phyloP scores from a whole-genome alignment of 2,888 invertebrate genomes.

The Scaptomyza caliginosa region DNA sequence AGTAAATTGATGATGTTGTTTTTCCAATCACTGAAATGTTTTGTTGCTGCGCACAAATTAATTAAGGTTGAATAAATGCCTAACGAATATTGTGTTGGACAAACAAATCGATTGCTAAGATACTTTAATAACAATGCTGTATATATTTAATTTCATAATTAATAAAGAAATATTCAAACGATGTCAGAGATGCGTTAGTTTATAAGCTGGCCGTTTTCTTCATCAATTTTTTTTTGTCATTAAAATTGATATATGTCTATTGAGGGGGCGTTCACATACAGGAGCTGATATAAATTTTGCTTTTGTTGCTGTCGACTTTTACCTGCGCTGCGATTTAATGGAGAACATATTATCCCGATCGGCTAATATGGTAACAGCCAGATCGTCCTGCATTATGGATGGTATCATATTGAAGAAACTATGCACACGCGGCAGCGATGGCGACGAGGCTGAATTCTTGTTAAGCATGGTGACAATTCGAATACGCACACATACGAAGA shows the following conservation, averaged over 20 bases:
- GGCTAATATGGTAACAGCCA: slow-evolving; percentile 81
- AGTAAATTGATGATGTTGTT: background rate
- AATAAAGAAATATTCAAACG: slow-evolving; percentile 36
- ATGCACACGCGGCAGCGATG: slow-evolving; percentile 80
- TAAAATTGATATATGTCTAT: slow-evolving; percentile 49
- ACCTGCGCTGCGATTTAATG: slow-evolving; percentile 82
- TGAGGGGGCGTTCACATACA: slow-evolving; percentile 1
- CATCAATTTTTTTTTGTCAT: slow-evolving; percentile 47
- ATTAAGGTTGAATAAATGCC: slow-evolving; percentile 24
- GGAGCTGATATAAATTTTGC: background rate
- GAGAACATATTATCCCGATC: slow-evolving; percentile 83
- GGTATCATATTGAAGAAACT: slow-evolving; percentile 83
- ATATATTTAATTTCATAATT: slow-evolving; percentile 45
- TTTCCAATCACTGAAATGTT: background rate
- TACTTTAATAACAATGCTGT: slow-evolving; percentile 5
- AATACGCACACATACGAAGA: background rate
- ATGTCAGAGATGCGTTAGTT: slow-evolving; percentile 32
- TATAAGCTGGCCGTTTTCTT: slow-evolving; percentile 34
- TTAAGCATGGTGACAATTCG: slow-evolving; percentile 65
- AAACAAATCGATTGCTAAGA: slow-evolving; percentile 9
- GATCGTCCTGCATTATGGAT: slow-evolving; percentile 81
- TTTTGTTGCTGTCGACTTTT: slow-evolving; percentile 22
- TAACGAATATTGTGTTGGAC: background rate
- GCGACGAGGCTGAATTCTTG: slow-evolving; percentile 77
- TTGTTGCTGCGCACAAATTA: background rate